Conservation (phyloP, 2,888 invertebrate genomes). For the Rhynchonema sp. region DNA sequence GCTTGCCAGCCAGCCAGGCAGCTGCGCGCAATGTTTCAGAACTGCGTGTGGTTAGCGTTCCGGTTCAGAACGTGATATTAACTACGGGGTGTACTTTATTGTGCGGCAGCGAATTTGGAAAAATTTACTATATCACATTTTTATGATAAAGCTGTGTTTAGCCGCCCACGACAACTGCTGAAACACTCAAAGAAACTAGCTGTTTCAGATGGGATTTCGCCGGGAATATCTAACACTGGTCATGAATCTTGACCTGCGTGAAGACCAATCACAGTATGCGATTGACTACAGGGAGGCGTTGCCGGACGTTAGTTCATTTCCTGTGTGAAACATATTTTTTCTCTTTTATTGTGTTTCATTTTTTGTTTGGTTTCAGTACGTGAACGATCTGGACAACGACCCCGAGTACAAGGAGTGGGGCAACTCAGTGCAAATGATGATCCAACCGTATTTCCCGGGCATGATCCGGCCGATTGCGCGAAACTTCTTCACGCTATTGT, state of each 20-base stretch:
- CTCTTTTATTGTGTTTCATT: no score
- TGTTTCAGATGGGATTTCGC: conserved; percentile 44
- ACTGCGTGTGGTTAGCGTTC: no score
- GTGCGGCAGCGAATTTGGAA: no score
- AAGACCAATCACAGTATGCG: conserved; percentile 47
- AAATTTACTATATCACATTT: no score
- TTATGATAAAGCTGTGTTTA: no score
- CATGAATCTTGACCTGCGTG: conserved; percentile 31
- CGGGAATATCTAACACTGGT: conserved; percentile 30
- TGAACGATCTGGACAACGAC: conserved; percentile 84
- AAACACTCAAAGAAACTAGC: no score
- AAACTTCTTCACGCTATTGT: conserved; percentile 46
- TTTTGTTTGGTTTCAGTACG: conserved; percentile 43
- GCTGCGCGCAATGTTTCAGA: no score
- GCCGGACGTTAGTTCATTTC: conserved; percentile 36
- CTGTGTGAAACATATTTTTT: neutral
- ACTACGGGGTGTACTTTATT: no score
- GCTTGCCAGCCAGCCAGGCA: no score
- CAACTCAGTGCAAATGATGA: conserved; percentile 60
- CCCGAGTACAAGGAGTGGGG: conserved; percentile 72
- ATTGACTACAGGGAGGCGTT: conserved; percentile 82
- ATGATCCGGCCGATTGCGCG: conserved; percentile 54
- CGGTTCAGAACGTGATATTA: no score
- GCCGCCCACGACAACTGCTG: no score
- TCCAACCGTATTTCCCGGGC: conserved; percentile 90